Evolutionary conservation across 2,888 invertebrate genomes (phyloP).

Genomic region (Zonitis immaculata): DNA sequence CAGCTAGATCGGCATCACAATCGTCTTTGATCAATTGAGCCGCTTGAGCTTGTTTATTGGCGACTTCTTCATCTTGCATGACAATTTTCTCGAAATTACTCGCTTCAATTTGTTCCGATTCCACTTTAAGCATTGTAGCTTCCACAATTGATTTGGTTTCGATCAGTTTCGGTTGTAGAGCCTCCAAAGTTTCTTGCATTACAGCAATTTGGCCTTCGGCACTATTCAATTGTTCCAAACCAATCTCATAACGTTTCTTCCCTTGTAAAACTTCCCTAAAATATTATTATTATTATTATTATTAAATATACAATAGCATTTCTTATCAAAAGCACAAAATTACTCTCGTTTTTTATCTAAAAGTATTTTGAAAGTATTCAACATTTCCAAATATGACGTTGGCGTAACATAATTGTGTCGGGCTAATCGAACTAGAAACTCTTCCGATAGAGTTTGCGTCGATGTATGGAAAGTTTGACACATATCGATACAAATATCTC

Average conservation of each 20-base stretch:
- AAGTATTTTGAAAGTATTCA: no score
- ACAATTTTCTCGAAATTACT: slow-evolving; percentile 78
- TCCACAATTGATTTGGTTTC: no score
- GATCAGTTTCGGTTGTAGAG: slow-evolving; percentile 84
- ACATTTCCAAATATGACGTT: no score
- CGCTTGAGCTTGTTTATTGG: slow-evolving; percentile 69
- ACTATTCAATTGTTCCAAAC: slow-evolving; percentile 38
- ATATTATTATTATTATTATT: no score
- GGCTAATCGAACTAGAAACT: no score
- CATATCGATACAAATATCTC: slow-evolving; percentile 50
- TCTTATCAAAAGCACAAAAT: slow-evolving; percentile 53
- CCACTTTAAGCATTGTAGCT: slow-evolving; percentile 81
- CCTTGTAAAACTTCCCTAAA: no score
- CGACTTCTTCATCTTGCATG: slow-evolving; percentile 71
- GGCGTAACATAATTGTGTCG: no score
- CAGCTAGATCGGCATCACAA: slow-evolving; percentile 86
- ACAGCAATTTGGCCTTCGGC: slow-evolving; percentile 75
- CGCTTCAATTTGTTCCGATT: slow-evolving; percentile 81
- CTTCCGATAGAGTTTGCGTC: no score
- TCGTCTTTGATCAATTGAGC: slow-evolving; percentile 88
- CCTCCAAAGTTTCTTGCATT: slow-evolving; percentile 79
- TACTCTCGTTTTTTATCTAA: no score
- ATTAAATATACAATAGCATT: slow-evolving; percentile 44
- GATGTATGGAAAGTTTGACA: no score
- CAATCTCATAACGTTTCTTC: no score